Conservation (phyloP, 2,888 invertebrate species). For the Schizaphis graminum region DNA sequence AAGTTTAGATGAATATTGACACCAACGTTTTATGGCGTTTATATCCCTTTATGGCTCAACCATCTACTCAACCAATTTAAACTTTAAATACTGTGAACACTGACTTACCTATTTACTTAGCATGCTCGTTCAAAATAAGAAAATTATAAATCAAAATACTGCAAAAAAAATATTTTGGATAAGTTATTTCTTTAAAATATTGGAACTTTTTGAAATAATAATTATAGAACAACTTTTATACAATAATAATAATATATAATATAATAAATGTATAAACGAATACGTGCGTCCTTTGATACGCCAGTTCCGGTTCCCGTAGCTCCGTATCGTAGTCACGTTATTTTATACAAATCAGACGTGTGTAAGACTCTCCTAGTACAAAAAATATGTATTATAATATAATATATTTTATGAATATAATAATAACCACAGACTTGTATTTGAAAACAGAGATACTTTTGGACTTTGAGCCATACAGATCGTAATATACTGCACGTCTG, state of each 20-base stretch:
- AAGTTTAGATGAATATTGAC: not conserved
- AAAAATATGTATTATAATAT: not conserved
- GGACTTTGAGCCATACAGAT: not conserved
- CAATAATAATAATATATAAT: not conserved
- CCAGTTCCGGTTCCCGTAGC: not conserved
- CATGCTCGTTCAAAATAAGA: not conserved
- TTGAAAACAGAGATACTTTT: not conserved
- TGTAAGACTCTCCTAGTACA: not conserved
- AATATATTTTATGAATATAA: not conserved
- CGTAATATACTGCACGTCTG: not conserved
- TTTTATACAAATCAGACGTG: not conserved
- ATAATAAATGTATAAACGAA: not conserved
- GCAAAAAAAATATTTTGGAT: not conserved
- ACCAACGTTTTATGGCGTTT: not conserved
- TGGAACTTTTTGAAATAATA: not conserved
- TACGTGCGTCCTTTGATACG: not conserved
- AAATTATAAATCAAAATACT: not conserved
- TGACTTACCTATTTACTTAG: not conserved
- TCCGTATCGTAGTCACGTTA: not conserved
- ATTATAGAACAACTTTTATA: not conserved
- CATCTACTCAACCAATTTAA: not conserved
- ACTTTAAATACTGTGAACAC: not conserved
- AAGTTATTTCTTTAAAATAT: not conserved
- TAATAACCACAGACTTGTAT: not conserved
- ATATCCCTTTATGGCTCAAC: not conserved